Evolutionary conservation across 2,888 invertebrate species (phyloP).

Genomic region (Dorcus hopei): DNA sequence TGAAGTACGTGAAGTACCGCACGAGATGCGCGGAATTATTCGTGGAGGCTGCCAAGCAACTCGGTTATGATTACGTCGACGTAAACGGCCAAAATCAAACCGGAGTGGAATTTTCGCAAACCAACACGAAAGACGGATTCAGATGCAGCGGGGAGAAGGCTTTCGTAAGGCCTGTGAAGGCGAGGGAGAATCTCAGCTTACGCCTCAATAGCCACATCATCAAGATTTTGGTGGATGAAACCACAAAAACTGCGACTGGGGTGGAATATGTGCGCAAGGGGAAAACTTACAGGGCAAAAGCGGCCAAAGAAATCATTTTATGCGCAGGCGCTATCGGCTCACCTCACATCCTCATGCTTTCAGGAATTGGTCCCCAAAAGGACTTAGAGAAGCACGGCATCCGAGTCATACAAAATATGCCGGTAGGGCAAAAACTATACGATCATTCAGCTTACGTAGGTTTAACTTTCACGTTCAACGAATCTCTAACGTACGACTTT

Average conservation of each 20-base stretch:
- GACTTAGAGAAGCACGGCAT: constrained; percentile 60
- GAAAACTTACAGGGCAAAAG: constrained; percentile 52
- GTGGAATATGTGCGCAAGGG: constrained; percentile 65
- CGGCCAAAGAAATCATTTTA: constrained; percentile 70
- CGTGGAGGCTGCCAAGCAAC: constrained; percentile 59
- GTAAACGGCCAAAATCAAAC: constrained; percentile 57
- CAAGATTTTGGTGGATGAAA: constrained; percentile 60
- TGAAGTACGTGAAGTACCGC: constrained; percentile 43
- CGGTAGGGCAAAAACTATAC: constrained; percentile 73
- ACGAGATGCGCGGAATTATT: constrained; percentile 51
- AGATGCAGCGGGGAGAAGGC: constrained; percentile 29
- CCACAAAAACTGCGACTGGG: constrained; percentile 58
- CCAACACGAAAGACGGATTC: constrained; percentile 51
- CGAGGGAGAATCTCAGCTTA: not conserved
- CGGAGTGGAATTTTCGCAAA: constrained; percentile 55
- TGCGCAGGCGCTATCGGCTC: constrained; percentile 77
- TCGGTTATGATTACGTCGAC: constrained; percentile 59
- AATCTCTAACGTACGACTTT: constrained; percentile 40
- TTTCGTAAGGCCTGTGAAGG: constrained; percentile 2
- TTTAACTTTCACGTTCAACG: constrained; percentile 66
- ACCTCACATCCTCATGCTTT: constrained; percentile 78
- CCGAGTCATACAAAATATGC: constrained; percentile 60
- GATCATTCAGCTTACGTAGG: constrained; percentile 72
- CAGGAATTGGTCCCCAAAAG: constrained; percentile 68
- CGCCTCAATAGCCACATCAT: constrained; percentile 56